These are phyloP conservation scores for Calosoma granatense DNA, from an alignment of 1,140 invertebrate species.

Conservation along the genomic window DNA sequence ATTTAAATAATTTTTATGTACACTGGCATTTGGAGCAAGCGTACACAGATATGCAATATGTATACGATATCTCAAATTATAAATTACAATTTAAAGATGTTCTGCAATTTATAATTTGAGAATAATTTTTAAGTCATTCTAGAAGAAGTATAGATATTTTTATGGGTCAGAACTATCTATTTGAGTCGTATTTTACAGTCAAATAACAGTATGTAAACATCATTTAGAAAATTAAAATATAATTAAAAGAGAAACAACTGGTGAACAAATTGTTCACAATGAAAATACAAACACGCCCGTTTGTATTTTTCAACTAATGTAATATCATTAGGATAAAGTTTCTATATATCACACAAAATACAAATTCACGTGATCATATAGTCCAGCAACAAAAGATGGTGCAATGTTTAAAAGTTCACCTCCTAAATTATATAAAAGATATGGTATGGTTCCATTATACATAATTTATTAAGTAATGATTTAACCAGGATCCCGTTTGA, in stretches of 20 bases:
- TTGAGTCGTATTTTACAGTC: conserved; percentile 5
- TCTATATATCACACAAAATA: not conserved
- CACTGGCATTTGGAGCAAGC: conserved; percentile 2
- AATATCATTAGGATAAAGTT: not conserved
- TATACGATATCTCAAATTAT: not conserved
- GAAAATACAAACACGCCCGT: not conserved
- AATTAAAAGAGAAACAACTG: not conserved
- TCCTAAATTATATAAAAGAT: conserved; percentile 4
- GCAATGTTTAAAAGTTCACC: not conserved
- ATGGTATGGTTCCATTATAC: not conserved
- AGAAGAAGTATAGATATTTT: not conserved
- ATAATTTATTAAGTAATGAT: not conserved
- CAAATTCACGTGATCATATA: not conserved
- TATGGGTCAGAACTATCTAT: conserved; percentile 1
- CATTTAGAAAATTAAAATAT: not conserved
- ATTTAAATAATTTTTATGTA: not conserved
- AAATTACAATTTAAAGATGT: conserved; percentile 1
- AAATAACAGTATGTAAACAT: not conserved
- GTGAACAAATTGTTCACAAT: not conserved
- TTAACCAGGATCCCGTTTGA: not conserved
- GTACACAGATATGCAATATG: conserved; percentile 8
- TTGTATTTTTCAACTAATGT: not conserved
- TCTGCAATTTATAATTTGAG: conserved; percentile 1
- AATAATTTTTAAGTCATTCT: not conserved
- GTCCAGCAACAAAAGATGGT: not conserved